phyloP scores from a whole-genome alignment of 1,140 invertebrate species.

The Drosophila orena region DNA sequence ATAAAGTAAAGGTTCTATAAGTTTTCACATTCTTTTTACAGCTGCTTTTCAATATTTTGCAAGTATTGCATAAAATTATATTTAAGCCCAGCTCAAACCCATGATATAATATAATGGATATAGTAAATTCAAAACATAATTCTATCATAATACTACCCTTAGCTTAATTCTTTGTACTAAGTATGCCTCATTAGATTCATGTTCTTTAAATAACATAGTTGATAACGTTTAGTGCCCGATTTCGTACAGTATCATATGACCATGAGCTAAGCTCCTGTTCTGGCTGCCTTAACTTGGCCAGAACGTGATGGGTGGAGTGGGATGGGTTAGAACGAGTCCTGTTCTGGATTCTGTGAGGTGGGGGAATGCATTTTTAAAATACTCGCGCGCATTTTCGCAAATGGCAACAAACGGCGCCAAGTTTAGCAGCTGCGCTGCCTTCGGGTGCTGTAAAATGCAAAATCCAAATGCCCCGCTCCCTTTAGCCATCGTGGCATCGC shows the following conservation, averaged over 20 bases:
- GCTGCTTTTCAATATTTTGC: too few relatives aligned
- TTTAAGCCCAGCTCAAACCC: too few relatives aligned
- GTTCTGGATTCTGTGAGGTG: neutral
- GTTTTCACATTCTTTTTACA: neutral
- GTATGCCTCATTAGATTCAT: too few relatives aligned
- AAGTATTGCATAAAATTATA: too few relatives aligned
- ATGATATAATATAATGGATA: too few relatives aligned
- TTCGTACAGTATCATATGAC: constrained; percentile 21
- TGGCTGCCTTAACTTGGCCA: constrained; percentile 26
- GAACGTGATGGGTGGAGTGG: constrained; percentile 21
- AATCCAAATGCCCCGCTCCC: constrained; percentile 37
- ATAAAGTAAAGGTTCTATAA: too few relatives aligned
- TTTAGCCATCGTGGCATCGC: constrained; percentile 40
- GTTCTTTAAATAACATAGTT: neutral
- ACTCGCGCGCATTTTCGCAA: constrained; percentile 77
- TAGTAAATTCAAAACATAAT: too few relatives aligned
- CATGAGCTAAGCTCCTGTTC: constrained; percentile 6
- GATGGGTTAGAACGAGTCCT: neutral
- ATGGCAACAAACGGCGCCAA: constrained; percentile 81
- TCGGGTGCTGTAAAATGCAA: constrained; percentile 69
- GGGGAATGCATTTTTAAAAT: constrained; percentile 79
- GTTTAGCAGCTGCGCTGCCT: constrained; percentile 77
- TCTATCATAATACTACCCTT: neutral
- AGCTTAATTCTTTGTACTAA: neutral
- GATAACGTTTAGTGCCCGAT: neutral